These are phyloP conservation scores for Hyles lineata DNA, from an alignment of 2,888 invertebrate species.

Conservation along the genomic window DNA sequence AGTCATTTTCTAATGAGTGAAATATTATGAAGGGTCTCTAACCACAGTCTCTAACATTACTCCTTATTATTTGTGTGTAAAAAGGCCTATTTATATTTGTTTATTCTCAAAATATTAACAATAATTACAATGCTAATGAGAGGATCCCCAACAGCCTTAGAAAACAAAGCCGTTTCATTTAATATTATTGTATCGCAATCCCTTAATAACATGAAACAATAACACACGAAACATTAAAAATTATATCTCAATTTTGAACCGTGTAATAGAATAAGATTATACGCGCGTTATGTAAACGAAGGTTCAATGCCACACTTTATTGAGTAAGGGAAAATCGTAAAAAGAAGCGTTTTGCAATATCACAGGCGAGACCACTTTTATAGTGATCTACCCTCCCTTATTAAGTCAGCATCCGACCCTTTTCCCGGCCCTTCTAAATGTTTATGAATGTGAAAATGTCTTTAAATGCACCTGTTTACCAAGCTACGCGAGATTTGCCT, in stretches of 20 bases:
- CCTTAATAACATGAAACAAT: background rate
- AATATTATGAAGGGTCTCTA: background rate
- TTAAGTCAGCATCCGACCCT: constrained; percentile 72
- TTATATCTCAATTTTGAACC: constrained; percentile 25
- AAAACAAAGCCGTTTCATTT: constrained; percentile 15
- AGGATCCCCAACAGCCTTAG: constrained; percentile 12
- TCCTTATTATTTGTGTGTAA: background rate
- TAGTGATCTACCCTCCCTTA: constrained; percentile 70
- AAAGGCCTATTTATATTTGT: background rate
- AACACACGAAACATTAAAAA: constrained; percentile 6
- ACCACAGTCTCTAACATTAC: too few species aligned
- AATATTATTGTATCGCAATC: constrained; percentile 1
- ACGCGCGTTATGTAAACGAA: constrained; percentile 21
- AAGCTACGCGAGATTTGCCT: constrained; percentile 52
- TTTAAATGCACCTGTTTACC: constrained; percentile 64
- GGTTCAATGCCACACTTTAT: constrained; percentile 30
- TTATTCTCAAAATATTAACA: constrained; percentile 17
- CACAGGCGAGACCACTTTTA: constrained; percentile 62
- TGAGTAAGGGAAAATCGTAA: constrained; percentile 52
- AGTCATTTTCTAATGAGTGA: constrained; percentile 4
- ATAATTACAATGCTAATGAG: constrained; percentile 27
- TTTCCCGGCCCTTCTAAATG: constrained; percentile 54
- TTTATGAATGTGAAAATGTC: constrained; percentile 72
- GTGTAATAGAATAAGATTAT: constrained; percentile 28
- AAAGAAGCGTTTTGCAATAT: constrained; percentile 66